These are phyloP conservation scores for Nemotelus pantherinus DNA, from an alignment of 2,888 invertebrate species.

Conservation along the genomic window DNA sequence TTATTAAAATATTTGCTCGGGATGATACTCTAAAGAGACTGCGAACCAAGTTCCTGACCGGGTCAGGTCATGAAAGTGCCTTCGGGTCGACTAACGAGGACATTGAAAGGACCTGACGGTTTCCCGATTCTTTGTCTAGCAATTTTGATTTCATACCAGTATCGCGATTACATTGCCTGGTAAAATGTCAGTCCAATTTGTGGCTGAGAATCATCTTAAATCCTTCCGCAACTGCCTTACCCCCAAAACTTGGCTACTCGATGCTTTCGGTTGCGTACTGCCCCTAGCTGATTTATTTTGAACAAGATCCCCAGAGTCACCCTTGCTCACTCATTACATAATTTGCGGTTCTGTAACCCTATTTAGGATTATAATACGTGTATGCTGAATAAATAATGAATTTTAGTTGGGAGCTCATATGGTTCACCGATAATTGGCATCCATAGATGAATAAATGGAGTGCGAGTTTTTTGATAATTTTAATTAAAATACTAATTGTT, in stretches of 20 bases:
- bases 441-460: too few relatives aligned
- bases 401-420: conserved; percentile 53
- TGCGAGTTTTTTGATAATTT: too few relatives aligned
- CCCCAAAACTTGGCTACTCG: too few relatives aligned
- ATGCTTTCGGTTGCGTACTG: too few relatives aligned
- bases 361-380: conserved; percentile 52
- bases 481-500: too few relatives aligned
- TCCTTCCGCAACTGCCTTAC: too few relatives aligned
- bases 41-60: neutral
- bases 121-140: neutral
- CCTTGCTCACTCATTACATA: conserved; percentile 50
- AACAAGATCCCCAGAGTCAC: neutral
- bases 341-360: conserved; percentile 53
- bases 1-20: conserved; percentile 54
- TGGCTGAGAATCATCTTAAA: too few relatives aligned
- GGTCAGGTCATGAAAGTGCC: neutral
- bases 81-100: neutral
- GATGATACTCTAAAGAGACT: conserved; percentile 18
- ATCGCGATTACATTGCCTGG: neutral
- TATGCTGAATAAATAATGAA: conserved; percentile 53
- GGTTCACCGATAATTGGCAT: neutral
- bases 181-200: neutral
- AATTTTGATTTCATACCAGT: neutral
- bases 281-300: neutral
- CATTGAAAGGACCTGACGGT: neutral